Conservation (phyloP, 2,113 vertebrate genomes). For the Cepphus grylle region DNA sequence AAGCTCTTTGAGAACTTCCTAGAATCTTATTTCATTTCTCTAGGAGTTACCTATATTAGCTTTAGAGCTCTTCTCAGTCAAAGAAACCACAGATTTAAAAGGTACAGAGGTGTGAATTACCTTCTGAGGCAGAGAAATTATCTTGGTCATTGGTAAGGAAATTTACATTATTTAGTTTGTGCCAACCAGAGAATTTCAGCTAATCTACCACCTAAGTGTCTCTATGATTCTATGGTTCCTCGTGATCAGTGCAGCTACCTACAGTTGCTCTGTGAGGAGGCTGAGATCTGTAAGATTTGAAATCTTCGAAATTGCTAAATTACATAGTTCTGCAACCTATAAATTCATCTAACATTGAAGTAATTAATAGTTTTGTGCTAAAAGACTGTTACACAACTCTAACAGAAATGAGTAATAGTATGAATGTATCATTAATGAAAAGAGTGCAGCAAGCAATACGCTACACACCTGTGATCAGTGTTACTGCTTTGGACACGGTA, state of each 20-base stretch:
- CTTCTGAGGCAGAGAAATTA: neutral
- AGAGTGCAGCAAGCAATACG: neutral
- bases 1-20: neutral
- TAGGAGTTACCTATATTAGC: neutral
- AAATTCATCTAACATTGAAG: neutral
- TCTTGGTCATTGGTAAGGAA: neutral
- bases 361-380: neutral
- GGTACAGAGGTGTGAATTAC: neutral
- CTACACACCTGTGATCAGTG: neutral
- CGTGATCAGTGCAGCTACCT: neutral
- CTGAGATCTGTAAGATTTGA: neutral
- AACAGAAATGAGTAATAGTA: neutral
- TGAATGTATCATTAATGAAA: neutral
- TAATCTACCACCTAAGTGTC: neutral
- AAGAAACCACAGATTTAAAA: neutral
- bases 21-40: neutral
- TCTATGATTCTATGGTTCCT: neutral
- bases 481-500: neutral
- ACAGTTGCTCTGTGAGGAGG: neutral
- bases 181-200: neutral
- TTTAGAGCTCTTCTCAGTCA: neutral
- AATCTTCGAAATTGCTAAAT: neutral
- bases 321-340: neutral
- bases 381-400: neutral
- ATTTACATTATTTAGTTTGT: neutral